These are phyloP conservation scores for Hycleus cichorii DNA, from an alignment of 1,140 invertebrate species.

Conservation along the genomic window DNA sequence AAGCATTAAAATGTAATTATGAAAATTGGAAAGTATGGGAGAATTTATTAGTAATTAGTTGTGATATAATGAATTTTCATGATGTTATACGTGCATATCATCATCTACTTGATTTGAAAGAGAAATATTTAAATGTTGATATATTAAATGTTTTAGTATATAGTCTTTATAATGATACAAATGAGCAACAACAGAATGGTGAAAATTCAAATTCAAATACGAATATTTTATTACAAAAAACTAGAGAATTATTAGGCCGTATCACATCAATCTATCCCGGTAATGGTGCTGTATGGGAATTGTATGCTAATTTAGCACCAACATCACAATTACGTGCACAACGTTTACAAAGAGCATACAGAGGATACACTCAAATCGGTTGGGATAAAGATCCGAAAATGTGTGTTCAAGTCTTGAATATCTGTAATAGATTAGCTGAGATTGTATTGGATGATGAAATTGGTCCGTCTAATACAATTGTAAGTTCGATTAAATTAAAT, in stretches of 20 bases:
- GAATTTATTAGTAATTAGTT: slow-evolving; percentile 79
- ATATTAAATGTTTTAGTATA: slow-evolving; percentile 68
- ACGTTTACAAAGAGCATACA: slow-evolving; percentile 55
- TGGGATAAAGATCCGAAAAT: slow-evolving; percentile 53
- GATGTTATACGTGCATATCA: slow-evolving; percentile 80
- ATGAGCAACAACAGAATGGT: not conserved
- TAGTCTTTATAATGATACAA: slow-evolving; percentile 53
- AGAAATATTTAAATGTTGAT: slow-evolving; percentile 70
- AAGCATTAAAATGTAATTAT: slow-evolving; percentile 89
- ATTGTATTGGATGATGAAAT: slow-evolving; percentile 29
- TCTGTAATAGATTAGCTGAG: slow-evolving; percentile 35
- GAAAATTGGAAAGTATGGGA: slow-evolving; percentile 97
- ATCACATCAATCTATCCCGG: slow-evolving; percentile 62
- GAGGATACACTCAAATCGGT: slow-evolving; percentile 49
- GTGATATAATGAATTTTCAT: slow-evolving; percentile 65
- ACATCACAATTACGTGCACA: slow-evolving; percentile 53
- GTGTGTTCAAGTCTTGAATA: slow-evolving; percentile 42
- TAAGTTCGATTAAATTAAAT: slow-evolving; percentile 36
- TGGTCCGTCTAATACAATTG: slow-evolving; percentile 26
- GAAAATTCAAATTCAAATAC: slow-evolving; percentile 44
- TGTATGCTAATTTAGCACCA: slow-evolving; percentile 67
- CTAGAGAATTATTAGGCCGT: slow-evolving; percentile 72
- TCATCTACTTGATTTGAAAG: slow-evolving; percentile 75
- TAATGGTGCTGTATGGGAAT: slow-evolving; percentile 67
- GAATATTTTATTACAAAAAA: slow-evolving; percentile 51